Conservation (phyloP, 2,113 vertebrate genomes). For the Globicephala melas region DNA sequence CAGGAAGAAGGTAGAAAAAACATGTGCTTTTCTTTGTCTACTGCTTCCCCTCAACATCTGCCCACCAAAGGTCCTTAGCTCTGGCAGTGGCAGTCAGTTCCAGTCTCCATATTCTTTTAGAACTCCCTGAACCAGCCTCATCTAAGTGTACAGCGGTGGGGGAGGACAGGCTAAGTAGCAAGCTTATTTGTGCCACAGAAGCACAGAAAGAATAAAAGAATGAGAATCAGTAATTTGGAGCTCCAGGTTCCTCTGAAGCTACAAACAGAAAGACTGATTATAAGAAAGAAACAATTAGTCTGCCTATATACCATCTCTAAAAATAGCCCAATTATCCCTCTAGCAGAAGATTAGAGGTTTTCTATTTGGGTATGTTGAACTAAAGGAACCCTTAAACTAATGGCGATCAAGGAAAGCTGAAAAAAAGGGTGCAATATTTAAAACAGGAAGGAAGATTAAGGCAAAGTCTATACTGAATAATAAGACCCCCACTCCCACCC, state of each 20-base stretch:
- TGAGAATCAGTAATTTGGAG: neutral
- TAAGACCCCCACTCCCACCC: neutral
- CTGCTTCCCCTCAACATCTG: neutral
- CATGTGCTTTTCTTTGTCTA: neutral
- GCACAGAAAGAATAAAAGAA: neutral
- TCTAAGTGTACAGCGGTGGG: neutral
- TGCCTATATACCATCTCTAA: neutral
- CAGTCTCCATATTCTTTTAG: neutral
- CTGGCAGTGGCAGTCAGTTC: neutral
- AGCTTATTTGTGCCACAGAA: neutral
- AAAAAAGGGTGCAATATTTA: neutral
- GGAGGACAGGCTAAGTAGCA: neutral
- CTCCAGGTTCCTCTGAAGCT: neutral
- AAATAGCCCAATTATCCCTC: neutral
- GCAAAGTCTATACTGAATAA: neutral
- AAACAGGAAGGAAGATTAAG: neutral
- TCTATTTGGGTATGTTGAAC: neutral
- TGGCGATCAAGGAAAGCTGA: neutral
- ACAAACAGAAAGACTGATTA: neutral
- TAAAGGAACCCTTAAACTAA: neutral
- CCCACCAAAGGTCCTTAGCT: neutral
- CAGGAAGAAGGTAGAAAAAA: neutral
- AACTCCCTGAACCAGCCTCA: neutral
- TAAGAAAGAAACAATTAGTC: neutral
- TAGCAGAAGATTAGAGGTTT: neutral